These are phyloP conservation scores for Sminthurinus signatus DNA, from an alignment of 1,140 invertebrate species.

Conservation along the genomic window DNA sequence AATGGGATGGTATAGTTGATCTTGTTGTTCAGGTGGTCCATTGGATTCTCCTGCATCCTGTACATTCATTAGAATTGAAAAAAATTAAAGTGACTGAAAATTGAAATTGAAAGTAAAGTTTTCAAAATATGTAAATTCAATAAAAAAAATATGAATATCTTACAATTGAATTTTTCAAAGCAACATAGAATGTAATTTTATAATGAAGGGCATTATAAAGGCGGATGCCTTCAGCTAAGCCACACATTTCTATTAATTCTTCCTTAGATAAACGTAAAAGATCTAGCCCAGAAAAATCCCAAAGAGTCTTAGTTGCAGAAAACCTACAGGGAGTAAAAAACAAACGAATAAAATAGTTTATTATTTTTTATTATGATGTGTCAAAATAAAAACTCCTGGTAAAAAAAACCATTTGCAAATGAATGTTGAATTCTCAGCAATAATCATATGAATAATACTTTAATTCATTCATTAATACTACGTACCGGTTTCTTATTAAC, in stretches of 20 bases:
- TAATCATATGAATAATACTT: neutral
- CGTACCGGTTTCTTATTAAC: slow-evolving; percentile 37
- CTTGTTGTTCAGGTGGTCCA: too few relatives aligned
- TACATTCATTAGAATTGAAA: slow-evolving; percentile 1
- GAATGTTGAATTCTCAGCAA: neutral
- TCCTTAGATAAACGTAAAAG: slow-evolving; percentile 76
- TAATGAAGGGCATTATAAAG: slow-evolving; percentile 80
- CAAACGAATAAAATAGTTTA: neutral
- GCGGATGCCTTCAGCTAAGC: slow-evolving; percentile 81
- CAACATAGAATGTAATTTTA: slow-evolving; percentile 43
- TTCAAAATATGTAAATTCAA: neutral
- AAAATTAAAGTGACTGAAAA: neutral
- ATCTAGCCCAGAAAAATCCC: slow-evolving; percentile 77
- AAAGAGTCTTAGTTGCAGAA: slow-evolving; percentile 71
- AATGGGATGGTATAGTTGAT: too few relatives aligned
- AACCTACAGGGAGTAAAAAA: slow-evolving; percentile 37
- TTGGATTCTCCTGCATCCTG: neutral
- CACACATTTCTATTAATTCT: slow-evolving; percentile 89
- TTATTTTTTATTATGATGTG: neutral
- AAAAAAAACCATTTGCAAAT: too few relatives aligned
- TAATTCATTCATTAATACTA: neutral
- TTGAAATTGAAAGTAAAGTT: neutral
- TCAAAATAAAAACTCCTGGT: too few relatives aligned
- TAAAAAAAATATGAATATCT: neutral
- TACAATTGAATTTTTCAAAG: slow-evolving; percentile 21